Percentiles rank a stretch among this genome's conserved stretches.
phyloP scores from a whole-genome alignment of 2,888 invertebrate species.

The Camponotus fellah region DNA sequence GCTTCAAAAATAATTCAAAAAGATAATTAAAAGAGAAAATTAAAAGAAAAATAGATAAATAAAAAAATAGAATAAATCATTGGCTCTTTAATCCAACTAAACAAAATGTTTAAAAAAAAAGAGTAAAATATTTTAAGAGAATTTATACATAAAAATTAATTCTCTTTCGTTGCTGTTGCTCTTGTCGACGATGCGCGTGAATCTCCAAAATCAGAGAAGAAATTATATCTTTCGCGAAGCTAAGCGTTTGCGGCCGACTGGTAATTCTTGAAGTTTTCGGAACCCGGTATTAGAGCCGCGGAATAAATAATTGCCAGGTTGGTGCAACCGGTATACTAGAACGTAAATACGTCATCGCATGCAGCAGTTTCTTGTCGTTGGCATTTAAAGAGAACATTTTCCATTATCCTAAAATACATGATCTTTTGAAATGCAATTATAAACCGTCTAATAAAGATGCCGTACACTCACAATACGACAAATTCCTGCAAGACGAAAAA shows the following conservation, averaged over 20 bases:
- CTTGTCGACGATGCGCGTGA: background rate
- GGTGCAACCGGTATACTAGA: background rate
- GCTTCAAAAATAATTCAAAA: background rate
- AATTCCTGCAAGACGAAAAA: background rate
- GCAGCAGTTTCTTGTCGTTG: background rate
- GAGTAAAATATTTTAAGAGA: background rate
- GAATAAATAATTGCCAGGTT: conserved; percentile 67
- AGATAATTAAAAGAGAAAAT: no score
- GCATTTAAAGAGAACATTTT: background rate
- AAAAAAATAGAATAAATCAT: background rate
- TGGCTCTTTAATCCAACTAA: background rate
- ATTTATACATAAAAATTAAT: background rate
- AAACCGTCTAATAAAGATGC: no score
- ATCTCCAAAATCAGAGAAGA: conserved; percentile 56
- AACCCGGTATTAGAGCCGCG: conserved; percentile 65
- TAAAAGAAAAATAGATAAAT: no score
- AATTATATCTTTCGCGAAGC: conserved; percentile 63
- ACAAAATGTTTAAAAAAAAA: no score
- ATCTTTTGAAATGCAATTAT: background rate
- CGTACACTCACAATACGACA: background rate
- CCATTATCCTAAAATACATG: background rate
- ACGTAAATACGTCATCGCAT: conserved; percentile 24
- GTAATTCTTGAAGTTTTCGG: conserved; percentile 69
- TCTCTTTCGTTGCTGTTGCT: background rate
- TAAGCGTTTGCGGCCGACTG: conserved; percentile 65